phyloP scores from a whole-genome alignment of 2,113 vertebrate genomes.

The Plecotus auritus region DNA sequence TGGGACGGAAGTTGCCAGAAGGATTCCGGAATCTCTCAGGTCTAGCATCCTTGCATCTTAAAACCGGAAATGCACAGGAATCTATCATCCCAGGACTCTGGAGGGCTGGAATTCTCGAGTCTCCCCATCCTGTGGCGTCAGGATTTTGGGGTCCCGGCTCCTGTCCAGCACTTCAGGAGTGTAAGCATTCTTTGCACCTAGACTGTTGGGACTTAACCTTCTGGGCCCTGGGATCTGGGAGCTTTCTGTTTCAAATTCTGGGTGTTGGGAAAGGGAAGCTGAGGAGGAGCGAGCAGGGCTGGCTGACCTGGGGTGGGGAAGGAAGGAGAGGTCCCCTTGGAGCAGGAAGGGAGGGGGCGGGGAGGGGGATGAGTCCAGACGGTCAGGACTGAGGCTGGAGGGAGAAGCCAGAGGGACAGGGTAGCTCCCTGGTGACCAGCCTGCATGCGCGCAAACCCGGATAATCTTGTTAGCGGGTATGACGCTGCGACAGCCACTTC shows the following conservation, averaged over 20 bases:
- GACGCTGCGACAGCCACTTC: not conserved
- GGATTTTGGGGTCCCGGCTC: not conserved
- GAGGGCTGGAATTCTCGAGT: not conserved
- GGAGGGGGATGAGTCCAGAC: not conserved
- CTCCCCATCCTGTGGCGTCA: not conserved
- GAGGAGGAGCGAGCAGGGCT: not conserved
- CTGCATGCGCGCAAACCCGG: not conserved
- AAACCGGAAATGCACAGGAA: not conserved
- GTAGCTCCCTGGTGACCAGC: not conserved
- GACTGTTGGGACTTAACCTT: not conserved
- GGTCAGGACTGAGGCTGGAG: not conserved
- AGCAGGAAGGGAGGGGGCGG: not conserved
- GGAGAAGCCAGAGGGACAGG: not conserved
- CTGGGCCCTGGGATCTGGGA: not conserved
- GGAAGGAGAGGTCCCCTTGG: not conserved
- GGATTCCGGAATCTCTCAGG: not conserved
- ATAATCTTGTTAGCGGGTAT: conserved; percentile 27
- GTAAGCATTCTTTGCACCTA: not conserved
- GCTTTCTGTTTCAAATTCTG: not conserved
- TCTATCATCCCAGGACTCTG: not conserved
- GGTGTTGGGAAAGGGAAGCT: not conserved
- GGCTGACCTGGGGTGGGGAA: too few relatives aligned
- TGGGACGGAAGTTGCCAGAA: not conserved
- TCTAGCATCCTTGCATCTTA: not conserved
- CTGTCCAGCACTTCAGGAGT: not conserved